Evolutionary conservation across 2,888 invertebrate species (phyloP).

Genomic region (Philereme vetulata): DNA sequence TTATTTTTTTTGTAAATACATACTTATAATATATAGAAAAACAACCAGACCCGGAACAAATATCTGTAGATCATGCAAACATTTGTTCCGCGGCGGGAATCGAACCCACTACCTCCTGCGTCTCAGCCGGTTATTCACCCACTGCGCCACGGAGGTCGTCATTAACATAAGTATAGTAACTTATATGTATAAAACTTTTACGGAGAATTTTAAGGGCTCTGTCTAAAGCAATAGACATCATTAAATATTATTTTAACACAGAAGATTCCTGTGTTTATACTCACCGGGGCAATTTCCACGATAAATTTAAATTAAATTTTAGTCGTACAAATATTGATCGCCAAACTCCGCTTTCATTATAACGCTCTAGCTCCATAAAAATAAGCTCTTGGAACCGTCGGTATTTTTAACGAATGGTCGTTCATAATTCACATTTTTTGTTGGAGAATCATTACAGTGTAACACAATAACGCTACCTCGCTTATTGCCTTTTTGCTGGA

Average conservation of each 20-base stretch:
- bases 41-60: too few species aligned
- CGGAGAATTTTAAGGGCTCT: too few species aligned
- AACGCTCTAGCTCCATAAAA: slow-evolving; percentile 47
- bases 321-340: slow-evolving; percentile 47
- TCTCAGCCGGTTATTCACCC: too few species aligned
- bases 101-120: too few species aligned
- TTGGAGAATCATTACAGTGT: slow-evolving; percentile 51
- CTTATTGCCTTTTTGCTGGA: slow-evolving; percentile 53
- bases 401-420: slow-evolving; percentile 47
- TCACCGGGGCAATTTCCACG: slow-evolving; percentile 24
- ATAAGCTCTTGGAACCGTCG: slow-evolving; percentile 50
- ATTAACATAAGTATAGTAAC: too few species aligned
- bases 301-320: slow-evolving; percentile 47
- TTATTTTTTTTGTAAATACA: too few species aligned
- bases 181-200: too few species aligned
- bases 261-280: slow-evolving; percentile 13
- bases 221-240: background rate
- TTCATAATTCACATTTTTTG: slow-evolving; percentile 53
- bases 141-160: too few species aligned
- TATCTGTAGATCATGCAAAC: too few species aligned
- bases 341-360: slow-evolving; percentile 48
- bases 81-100: too few species aligned
- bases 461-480: slow-evolving; percentile 56
- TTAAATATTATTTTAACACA: slow-evolving; percentile 1
- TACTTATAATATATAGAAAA: too few species aligned